phyloP scores from a whole-genome alignment of 2,113 vertebrate genomes.

The Tachysurus fulvidraco region DNA sequence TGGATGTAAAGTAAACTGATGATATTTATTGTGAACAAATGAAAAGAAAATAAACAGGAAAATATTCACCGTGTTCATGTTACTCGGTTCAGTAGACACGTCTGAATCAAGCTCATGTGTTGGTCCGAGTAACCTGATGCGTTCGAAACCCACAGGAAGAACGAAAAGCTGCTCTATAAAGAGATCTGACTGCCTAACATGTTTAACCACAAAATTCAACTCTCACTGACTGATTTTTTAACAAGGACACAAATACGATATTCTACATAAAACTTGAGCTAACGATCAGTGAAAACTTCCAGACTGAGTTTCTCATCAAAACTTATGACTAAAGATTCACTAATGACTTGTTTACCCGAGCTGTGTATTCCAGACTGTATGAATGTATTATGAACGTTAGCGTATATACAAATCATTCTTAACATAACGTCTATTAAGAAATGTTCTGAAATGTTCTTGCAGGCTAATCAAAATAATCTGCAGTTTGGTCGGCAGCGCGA shows the following conservation, averaged over 20 bases:
- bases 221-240: background rate
- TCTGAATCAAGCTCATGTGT: background rate
- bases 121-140: background rate
- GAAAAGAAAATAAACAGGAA: no score
- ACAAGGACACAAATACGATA: background rate
- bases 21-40: no score
- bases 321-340: no score
- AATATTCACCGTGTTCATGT: no score
- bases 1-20: no score
- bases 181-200: no score
- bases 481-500: no score
- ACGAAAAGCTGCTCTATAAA: background rate
- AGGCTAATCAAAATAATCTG: no score
- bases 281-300: background rate
- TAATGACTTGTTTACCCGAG: no score
- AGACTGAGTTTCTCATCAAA: background rate
- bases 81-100: no score
- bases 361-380: background rate
- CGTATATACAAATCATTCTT: background rate
- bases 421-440: background rate
- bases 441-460: no score
- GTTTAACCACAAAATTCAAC: background rate
- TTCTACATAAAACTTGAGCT: background rate
- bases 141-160: background rate
- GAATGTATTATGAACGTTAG: no score